Evolutionary conservation across 2,888 invertebrate species (phyloP).

Genomic region (Bombylius major): DNA sequence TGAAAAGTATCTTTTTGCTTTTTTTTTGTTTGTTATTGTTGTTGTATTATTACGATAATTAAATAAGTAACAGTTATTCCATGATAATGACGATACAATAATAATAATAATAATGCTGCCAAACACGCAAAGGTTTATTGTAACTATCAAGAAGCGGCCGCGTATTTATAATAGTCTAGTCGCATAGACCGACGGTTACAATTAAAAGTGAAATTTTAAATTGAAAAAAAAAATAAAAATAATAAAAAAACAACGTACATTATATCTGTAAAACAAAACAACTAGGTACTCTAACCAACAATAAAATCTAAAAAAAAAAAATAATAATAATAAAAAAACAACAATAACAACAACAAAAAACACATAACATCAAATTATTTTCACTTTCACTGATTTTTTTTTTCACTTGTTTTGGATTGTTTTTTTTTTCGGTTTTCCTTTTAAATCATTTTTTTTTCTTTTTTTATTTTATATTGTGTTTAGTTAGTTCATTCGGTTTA

Average conservation of each 20-base stretch:
- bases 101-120: too few species aligned
- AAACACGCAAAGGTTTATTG: conserved; percentile 8
- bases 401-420: not conserved
- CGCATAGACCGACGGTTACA: not conserved
- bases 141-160: not conserved
- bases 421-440: not conserved
- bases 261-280: too few species aligned
- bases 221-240: not conserved
- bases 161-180: too few species aligned
- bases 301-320: not conserved
- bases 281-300: not conserved
- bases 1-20: too few species aligned
- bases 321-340: not conserved
- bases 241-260: not conserved
- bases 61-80: too few species aligned
- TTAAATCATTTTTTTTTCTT: too few species aligned
- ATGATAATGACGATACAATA: too few species aligned
- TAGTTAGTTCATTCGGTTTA: too few species aligned
- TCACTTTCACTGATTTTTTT: conserved; percentile 9
- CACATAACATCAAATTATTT: not conserved
- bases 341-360: too few species aligned
- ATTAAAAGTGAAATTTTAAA: conserved; percentile 6
- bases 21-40: too few species aligned
- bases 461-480: too few species aligned
- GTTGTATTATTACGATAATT: too few species aligned